A percentile compares a stretch with the other conserved stretches of the same genome.
These are phyloP conservation scores for Heliconius ethilla DNA, from an alignment of 2,888 invertebrate genomes.

Conservation along the genomic window DNA sequence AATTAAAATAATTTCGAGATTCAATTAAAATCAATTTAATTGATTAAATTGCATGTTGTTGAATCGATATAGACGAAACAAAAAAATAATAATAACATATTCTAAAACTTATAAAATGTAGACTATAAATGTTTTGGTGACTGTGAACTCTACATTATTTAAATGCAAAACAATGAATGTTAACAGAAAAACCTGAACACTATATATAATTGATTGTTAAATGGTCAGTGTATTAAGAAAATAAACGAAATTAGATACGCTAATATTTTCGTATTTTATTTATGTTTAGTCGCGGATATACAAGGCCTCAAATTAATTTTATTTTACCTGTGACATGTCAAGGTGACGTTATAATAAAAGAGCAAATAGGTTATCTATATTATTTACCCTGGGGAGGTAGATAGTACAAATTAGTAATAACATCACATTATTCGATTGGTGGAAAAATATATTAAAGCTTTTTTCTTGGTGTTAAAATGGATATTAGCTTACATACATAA, in stretches of 20 bases:
- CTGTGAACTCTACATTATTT: slow-evolving; percentile 6
- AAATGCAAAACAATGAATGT: slow-evolving; percentile 13
- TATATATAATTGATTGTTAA: not conserved
- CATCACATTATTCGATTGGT: slow-evolving; percentile 35
- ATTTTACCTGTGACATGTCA: slow-evolving; percentile 4
- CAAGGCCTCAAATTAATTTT: slow-evolving; percentile 10
- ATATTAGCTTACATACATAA: slow-evolving; percentile 30
- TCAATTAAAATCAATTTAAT: slow-evolving; percentile 50
- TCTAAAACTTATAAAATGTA: slow-evolving; percentile 9
- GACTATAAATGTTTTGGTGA: slow-evolving; percentile 13
- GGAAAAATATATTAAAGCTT: slow-evolving; percentile 45
- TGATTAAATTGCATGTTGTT: slow-evolving; percentile 46
- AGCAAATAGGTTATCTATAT: slow-evolving; percentile 35
- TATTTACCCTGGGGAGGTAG: slow-evolving; percentile 47
- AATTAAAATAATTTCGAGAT: slow-evolving; percentile 49
- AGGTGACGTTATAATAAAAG: slow-evolving; percentile 29
- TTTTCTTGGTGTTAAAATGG: slow-evolving; percentile 45
- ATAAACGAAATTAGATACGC: not conserved
- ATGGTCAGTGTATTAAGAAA: slow-evolving; percentile 2
- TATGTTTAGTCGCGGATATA: slow-evolving; percentile 5
- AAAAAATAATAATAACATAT: not conserved
- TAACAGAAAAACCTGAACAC: not conserved
- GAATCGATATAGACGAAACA: slow-evolving; percentile 35
- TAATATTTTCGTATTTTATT: not conserved
- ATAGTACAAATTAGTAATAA: slow-evolving; percentile 42